A percentile compares a stretch with the other conserved stretches of the same genome.
Evolutionary conservation across 1,140 invertebrate species (phyloP).

Genomic region (Polypedilum vanderplanki): DNA sequence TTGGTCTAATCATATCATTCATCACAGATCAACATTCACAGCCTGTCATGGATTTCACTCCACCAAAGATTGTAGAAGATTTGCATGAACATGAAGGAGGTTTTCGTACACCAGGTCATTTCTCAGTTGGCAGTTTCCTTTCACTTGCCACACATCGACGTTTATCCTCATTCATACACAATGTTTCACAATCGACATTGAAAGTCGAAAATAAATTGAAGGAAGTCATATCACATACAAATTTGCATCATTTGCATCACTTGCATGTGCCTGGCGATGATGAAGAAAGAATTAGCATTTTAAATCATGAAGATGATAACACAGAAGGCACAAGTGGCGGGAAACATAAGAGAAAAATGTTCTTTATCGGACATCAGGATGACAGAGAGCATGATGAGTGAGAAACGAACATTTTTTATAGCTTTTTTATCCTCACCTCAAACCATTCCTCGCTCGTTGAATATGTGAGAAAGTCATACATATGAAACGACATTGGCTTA

Average conservation of each 20-base stretch:
- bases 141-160: neutral
- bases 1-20: constrained; percentile 64
- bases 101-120: neutral
- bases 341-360: neutral
- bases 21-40: constrained; percentile 50
- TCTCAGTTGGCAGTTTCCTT: neutral
- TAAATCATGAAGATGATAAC: constrained; percentile 12
- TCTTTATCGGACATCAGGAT: constrained; percentile 21
- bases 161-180: constrained; percentile 30
- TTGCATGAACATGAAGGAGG: neutral
- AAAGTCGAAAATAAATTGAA: constrained; percentile 23
- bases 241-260: constrained; percentile 22
- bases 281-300: constrained; percentile 24
- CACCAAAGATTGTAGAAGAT: neutral
- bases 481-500: constrained; percentile 5
- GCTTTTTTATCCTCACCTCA: neutral
- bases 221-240: constrained; percentile 22
- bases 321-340: neutral
- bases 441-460: neutral
- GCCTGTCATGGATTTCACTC: neutral
- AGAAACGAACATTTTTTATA: neutral
- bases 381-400: constrained; percentile 2
- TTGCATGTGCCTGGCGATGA: constrained; percentile 4
- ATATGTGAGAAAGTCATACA: neutral
- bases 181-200: constrained; percentile 44